Percentiles rank a stretch among this genome's conserved stretches.
These are phyloP conservation scores for Drosophila rhopaloa DNA, from an alignment of 1,140 invertebrate genomes.

Conservation along the genomic window DNA sequence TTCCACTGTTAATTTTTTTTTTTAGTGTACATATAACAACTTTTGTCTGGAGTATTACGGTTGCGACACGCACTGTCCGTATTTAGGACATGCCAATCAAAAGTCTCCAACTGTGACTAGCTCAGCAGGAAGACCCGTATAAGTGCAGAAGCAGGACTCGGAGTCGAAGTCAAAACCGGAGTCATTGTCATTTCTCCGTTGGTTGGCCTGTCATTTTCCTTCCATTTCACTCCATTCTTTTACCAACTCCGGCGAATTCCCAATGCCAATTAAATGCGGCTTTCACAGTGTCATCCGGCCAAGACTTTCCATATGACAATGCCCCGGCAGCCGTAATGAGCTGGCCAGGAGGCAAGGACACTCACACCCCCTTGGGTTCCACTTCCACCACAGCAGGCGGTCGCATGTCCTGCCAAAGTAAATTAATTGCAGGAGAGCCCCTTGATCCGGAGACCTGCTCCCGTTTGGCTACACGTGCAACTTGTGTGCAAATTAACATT, in stretches of 20 bases:
- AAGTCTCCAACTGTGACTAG: slow-evolving; percentile 65
- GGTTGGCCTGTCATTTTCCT: slow-evolving; percentile 52
- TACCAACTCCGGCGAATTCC: slow-evolving; percentile 46
- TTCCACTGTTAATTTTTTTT: no score
- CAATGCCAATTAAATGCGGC: slow-evolving; percentile 75
- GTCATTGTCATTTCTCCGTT: slow-evolving; percentile 56
- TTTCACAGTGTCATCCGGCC: slow-evolving; percentile 63
- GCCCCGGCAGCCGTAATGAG: slow-evolving; percentile 65
- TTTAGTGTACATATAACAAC: not conserved
- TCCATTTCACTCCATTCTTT: slow-evolving; percentile 22
- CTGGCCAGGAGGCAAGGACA: slow-evolving; percentile 19
- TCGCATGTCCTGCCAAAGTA: slow-evolving; percentile 82
- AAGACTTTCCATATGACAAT: slow-evolving; percentile 67
- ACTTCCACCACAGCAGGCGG: slow-evolving; percentile 50
- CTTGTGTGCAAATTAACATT: slow-evolving; percentile 79
- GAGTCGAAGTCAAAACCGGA: slow-evolving; percentile 26
- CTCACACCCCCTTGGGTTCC: slow-evolving; percentile 1
- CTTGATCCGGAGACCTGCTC: slow-evolving; percentile 38
- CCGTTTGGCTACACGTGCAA: slow-evolving; percentile 44
- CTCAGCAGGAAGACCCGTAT: slow-evolving; percentile 28
- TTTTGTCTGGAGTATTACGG: not conserved
- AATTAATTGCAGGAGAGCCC: slow-evolving; percentile 71
- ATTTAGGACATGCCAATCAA: slow-evolving; percentile 74
- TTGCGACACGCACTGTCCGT: slow-evolving; percentile 26
- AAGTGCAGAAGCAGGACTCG: slow-evolving; percentile 11